A percentile compares a stretch with the other conserved stretches of the same genome.
phyloP scores from a whole-genome alignment of 2,797 vertebrate species.

The Microtus agrestis region DNA sequence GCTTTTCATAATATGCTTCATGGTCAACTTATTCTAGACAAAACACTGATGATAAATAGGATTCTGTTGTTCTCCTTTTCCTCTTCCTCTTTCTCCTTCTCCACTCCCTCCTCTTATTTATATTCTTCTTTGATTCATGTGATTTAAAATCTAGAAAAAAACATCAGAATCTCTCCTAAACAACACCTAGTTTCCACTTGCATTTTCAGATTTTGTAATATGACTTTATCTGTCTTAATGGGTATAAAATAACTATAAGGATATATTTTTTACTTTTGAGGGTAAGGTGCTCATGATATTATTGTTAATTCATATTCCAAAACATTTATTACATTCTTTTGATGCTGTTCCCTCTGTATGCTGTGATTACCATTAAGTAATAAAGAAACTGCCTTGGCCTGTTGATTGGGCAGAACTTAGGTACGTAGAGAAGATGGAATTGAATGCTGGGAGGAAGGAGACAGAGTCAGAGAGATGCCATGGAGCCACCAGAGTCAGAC shows the following conservation, averaged over 20 bases:
- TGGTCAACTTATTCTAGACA: background rate
- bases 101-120: background rate
- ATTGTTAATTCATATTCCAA: background rate
- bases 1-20: background rate
- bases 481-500: no score
- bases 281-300: background rate
- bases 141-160: background rate
- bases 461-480: no score
- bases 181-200: background rate
- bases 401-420: no score
- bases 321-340: no score
- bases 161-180: background rate
- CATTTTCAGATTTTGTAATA: slow-evolving; percentile 34
- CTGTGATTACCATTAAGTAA: no score
- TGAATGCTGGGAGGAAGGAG: no score
- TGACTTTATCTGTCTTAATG: background rate
- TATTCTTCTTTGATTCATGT: background rate
- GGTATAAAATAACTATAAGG: background rate
- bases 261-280: background rate
- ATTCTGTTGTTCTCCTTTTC: background rate
- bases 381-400: no score
- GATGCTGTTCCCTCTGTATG: no score
- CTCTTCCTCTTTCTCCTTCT: background rate
- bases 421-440: no score
- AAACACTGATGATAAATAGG: background rate